Conservation (phyloP, 2,113 vertebrate species). For the Cebidichthys violaceus region DNA sequence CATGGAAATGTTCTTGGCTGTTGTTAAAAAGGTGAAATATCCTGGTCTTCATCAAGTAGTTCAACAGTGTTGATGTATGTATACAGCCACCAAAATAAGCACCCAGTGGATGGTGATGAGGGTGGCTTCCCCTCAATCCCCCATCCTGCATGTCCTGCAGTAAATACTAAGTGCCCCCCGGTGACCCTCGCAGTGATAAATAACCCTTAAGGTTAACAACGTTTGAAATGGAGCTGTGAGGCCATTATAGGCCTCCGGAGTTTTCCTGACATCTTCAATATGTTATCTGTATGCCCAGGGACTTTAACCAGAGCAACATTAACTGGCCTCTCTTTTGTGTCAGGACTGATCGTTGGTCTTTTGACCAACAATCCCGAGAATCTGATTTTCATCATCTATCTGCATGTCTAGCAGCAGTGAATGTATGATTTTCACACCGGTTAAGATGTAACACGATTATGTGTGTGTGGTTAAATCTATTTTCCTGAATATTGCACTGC, state of each 20-base stretch:
- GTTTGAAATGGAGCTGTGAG: slow-evolving; percentile 83
- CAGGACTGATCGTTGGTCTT: slow-evolving; percentile 37
- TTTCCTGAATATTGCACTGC: not conserved
- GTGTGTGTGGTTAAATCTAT: not conserved
- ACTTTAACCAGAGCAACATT: slow-evolving; percentile 55
- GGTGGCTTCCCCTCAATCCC: slow-evolving; percentile 59
- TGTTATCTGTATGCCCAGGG: slow-evolving; percentile 75
- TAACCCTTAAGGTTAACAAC: slow-evolving; percentile 83
- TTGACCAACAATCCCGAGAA: slow-evolving; percentile 24
- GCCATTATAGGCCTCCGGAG: slow-evolving; percentile 80
- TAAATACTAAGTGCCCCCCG: slow-evolving; percentile 79
- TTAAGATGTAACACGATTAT: not conserved
- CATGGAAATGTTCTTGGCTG: slow-evolving; percentile 25
- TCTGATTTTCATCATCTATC: not conserved
- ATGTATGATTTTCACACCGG: not conserved
- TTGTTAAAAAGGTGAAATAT: slow-evolving; percentile 35
- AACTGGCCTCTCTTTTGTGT: slow-evolving; percentile 56
- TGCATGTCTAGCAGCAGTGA: not conserved
- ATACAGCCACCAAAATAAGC: slow-evolving; percentile 27
- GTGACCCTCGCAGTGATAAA: slow-evolving; percentile 82
- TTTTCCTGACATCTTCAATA: slow-evolving; percentile 82
- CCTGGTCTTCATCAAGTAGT: slow-evolving; percentile 37
- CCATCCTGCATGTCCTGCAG: slow-evolving; percentile 76
- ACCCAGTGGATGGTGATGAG: slow-evolving; percentile 45
- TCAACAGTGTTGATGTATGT: slow-evolving; percentile 53